Evolutionary conservation across 2,797 vertebrate species (phyloP), one percentile per base, ranked within the genome.

Genomic region (Brotula barbata): DNA sequence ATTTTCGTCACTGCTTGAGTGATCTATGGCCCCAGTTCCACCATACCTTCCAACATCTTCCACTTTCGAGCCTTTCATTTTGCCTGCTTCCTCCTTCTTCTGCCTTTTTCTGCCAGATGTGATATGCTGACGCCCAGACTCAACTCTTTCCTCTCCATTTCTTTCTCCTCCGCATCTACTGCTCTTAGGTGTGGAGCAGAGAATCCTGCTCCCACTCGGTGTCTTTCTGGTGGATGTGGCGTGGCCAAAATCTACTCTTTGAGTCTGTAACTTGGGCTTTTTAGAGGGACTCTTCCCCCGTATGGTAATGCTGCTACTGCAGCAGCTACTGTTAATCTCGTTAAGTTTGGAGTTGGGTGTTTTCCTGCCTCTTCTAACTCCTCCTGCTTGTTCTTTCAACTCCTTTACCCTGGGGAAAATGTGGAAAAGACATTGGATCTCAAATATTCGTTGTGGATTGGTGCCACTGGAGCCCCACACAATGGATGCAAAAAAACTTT

Each of bases 401-500:
- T 96, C 95, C 75, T 96, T 97, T 39, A 97, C 95, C 68, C 95
- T 97, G 60, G 56, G 8, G 39, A 53, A 75, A 64, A 69, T 20
- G 5, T 1, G n/a, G n/a, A n/a, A 64, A 75, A 59, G 3, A 62
- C 28, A 46, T 12, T n/a, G 8, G 1, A 19, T 45, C 2, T 7
- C 1, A 58, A 19, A 17, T 21, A 56, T 10, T 3, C 41, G 12
- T 44, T 10, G 62, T 6, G 19, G n/a, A 40, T 41, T 1, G 43
- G 21, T 64, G 4, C 14, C 12, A 49, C 23, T 25, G 49, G 3
- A 21, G 2, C 2, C 16, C 6, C 2, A 3, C 8, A 16, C n/a
- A 0, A 44, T 9, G 14, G 17, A 17, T 0, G 3, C 28, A 15
- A 55, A 42, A 43, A 20, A 43, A 17, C 17, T 20, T 43, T 43